phyloP scores from a whole-genome alignment of 2,888 invertebrate species.

The Drosophila kuntzei region DNA sequence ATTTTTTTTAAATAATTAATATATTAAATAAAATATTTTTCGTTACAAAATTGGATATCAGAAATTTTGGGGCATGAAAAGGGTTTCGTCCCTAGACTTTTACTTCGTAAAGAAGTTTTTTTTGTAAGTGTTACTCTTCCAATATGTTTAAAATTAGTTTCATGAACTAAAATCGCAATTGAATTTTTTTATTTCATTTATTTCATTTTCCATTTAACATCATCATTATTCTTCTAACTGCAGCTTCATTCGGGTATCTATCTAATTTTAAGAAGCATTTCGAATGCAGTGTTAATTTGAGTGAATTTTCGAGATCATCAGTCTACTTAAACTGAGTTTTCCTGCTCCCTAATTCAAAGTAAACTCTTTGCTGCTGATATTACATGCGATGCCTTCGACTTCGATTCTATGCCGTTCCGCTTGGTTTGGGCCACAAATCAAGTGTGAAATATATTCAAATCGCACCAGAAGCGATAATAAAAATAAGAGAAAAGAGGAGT shows the following conservation, averaged over 20 bases:
- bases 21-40: too few relatives aligned
- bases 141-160: too few relatives aligned
- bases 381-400: slow-evolving; percentile 8
- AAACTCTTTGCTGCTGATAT: slow-evolving; percentile 32
- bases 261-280: slow-evolving; percentile 24
- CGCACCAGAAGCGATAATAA: slow-evolving; percentile 65
- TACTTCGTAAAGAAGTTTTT: too few relatives aligned
- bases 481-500: slow-evolving; percentile 24
- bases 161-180: too few relatives aligned
- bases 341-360: slow-evolving; percentile 2
- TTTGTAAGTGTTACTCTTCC: too few relatives aligned
- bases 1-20: too few relatives aligned
- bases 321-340: slow-evolving; percentile 32
- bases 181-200: too few relatives aligned
- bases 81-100: too few relatives aligned
- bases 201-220: too few relatives aligned
- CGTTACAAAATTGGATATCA: too few relatives aligned
- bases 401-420: slow-evolving; percentile 37
- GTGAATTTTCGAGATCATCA: slow-evolving; percentile 71
- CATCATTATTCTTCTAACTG: background rate
- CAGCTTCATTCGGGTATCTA: background rate
- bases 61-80: too few relatives aligned
- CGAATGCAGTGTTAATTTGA: slow-evolving; percentile 76
- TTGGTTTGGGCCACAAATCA: slow-evolving; percentile 71
- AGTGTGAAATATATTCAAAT: slow-evolving; percentile 82